These are phyloP conservation scores for Andrena flavipes DNA, from an alignment of 2,888 invertebrate species.

Conservation along the genomic window DNA sequence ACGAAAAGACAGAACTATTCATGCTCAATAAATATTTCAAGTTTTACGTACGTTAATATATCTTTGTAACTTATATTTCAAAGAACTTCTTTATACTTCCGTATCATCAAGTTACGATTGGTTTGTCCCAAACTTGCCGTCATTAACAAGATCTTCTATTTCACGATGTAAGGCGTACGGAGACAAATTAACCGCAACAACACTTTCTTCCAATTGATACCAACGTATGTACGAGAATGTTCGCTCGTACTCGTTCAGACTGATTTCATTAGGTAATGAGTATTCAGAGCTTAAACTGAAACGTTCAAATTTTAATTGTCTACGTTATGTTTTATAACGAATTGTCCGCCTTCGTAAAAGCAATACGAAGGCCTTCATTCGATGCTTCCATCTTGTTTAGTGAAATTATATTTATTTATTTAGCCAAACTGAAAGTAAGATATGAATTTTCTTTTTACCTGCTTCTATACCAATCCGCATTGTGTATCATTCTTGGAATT, in stretches of 20 bases:
- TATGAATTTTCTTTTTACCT: conserved; percentile 47
- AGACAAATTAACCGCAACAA: conserved; percentile 65
- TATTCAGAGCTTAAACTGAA: conserved; percentile 69
- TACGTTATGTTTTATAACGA: neutral
- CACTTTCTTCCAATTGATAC: conserved; percentile 74
- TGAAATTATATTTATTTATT: neutral
- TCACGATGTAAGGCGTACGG: conserved; percentile 65
- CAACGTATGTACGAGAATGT: conserved; percentile 78
- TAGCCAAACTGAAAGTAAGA: neutral
- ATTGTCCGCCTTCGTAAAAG: neutral
- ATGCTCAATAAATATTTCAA: conserved; percentile 24
- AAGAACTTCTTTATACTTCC: neutral
- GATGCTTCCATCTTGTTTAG: neutral
- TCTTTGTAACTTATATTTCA: neutral
- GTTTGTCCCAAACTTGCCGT: conserved; percentile 6
- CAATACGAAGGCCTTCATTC: neutral
- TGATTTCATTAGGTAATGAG: conserved; percentile 69
- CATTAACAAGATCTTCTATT: conserved; percentile 65
- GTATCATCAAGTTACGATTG: neutral
- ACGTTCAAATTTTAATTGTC: conserved; percentile 28
- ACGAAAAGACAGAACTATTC: neutral
- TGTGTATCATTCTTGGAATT: conserved; percentile 71
- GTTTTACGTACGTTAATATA: neutral
- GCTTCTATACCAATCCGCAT: conserved; percentile 66
- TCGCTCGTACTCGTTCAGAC: conserved; percentile 75